phyloP scores from a whole-genome alignment of 2,888 invertebrate species.

The Lissocephala sabroskyi region DNA sequence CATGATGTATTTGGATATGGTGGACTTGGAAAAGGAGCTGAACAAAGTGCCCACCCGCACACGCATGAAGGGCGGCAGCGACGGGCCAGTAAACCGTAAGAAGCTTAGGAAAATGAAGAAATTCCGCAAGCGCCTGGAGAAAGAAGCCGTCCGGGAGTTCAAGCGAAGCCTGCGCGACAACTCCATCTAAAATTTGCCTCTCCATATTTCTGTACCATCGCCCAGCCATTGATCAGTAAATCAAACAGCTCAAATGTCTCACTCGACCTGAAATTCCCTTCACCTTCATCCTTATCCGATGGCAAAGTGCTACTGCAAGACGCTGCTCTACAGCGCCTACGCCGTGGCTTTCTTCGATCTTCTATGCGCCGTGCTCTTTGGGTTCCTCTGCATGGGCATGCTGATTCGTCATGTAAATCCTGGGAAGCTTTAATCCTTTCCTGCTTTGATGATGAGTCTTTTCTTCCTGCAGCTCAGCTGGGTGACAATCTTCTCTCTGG shows the following conservation, averaged over 20 bases:
- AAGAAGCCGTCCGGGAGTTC: slow-evolving; percentile 13
- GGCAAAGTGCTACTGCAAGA: no score
- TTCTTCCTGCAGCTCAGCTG: slow-evolving; percentile 35
- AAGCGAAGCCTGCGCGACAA: slow-evolving; percentile 10
- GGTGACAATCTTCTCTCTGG: slow-evolving; percentile 35
- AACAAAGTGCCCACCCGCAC: neutral
- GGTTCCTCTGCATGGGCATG: slow-evolving; percentile 20
- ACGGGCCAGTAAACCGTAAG: neutral
- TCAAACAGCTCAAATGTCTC: no score
- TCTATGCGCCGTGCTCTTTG: slow-evolving; percentile 33
- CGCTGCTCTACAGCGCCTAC: slow-evolving; percentile 28
- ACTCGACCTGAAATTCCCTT: no score
- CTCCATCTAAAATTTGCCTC: slow-evolving; percentile 10
- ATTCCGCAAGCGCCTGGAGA: slow-evolving; percentile 24
- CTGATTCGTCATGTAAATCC: slow-evolving; percentile 36
- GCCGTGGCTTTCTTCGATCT: slow-evolving; percentile 41
- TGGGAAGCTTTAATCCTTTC: neutral
- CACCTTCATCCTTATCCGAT: no score
- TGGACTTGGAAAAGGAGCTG: neutral
- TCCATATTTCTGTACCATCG: no score
- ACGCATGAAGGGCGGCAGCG: neutral
- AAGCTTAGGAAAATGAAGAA: neutral
- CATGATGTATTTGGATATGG: slow-evolving; percentile 36
- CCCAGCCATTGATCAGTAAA: no score
- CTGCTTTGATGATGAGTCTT: neutral